Evolutionary conservation across 2,888 invertebrate genomes (phyloP).

Genomic region (Troilus luridus): DNA sequence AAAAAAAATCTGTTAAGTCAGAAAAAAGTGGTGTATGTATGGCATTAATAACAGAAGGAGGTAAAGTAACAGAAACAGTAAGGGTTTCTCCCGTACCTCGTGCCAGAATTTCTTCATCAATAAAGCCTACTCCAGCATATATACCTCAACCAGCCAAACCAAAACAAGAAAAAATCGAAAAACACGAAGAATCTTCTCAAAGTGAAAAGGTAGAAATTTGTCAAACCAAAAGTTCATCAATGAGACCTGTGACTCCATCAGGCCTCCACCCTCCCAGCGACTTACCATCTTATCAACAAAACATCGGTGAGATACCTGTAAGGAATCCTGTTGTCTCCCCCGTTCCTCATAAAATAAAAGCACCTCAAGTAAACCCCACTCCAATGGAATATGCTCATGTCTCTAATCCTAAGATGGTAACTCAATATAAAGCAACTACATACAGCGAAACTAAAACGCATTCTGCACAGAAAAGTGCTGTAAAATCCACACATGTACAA

Average conservation of each 20-base stretch:
- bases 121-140: slow-evolving; percentile 53
- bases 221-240: slow-evolving; percentile 51
- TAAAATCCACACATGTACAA: not conserved
- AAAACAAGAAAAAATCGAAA: slow-evolving; percentile 41
- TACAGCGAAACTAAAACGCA: slow-evolving; percentile 57
- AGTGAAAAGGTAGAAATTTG: slow-evolving; percentile 42
- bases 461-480: slow-evolving; percentile 50
- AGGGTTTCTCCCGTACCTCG: slow-evolving; percentile 56
- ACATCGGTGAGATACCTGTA: slow-evolving; percentile 66
- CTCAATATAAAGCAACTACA: slow-evolving; percentile 47
- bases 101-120: slow-evolving; percentile 28
- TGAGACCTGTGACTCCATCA: slow-evolving; percentile 59
- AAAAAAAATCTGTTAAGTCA: slow-evolving; percentile 49
- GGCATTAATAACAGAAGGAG: slow-evolving; percentile 55
- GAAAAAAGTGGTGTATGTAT: slow-evolving; percentile 60
- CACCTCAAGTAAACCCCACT: slow-evolving; percentile 62
- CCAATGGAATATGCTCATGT: not conserved
- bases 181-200: slow-evolving; percentile 17
- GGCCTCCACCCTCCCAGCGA: slow-evolving; percentile 79
- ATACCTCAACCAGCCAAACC: slow-evolving; percentile 53
- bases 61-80: slow-evolving; percentile 59
- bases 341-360: slow-evolving; percentile 64
- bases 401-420: slow-evolving; percentile 27
- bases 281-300: slow-evolving; percentile 81
- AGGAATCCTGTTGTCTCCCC: slow-evolving; percentile 64